Conservation (phyloP, 2,113 vertebrate species). For the Notiomystis cincta region DNA sequence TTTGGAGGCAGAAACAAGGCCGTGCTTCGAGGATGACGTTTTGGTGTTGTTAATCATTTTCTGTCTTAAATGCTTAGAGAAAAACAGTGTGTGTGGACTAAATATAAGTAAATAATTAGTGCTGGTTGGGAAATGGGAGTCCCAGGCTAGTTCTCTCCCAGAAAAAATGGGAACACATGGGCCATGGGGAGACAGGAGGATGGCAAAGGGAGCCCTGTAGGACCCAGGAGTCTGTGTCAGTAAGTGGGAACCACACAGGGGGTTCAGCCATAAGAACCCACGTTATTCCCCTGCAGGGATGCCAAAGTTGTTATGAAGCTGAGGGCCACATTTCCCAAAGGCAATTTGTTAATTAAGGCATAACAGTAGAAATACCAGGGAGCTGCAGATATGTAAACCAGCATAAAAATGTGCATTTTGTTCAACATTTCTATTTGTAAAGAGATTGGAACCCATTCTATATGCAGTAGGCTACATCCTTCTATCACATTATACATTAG, state of each 20-base stretch:
- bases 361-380: background rate
- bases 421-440: conserved; percentile 45
- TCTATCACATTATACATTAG: conserved; percentile 44
- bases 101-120: conserved; percentile 40
- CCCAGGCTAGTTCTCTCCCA: background rate
- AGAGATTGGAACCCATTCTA: background rate
- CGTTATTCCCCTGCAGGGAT: background rate
- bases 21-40: background rate
- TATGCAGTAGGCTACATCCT: background rate
- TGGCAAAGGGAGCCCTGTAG: background rate
- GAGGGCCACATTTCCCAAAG: background rate
- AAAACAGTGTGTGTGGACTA: background rate
- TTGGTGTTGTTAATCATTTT: background rate
- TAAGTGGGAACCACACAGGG: accelerated
- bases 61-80: background rate
- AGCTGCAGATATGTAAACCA: background rate
- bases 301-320: background rate
- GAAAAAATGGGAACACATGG: background rate
- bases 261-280: background rate
- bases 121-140: background rate
- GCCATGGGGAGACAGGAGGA: background rate
- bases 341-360: background rate
- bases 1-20: background rate
- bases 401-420: conserved; percentile 25
- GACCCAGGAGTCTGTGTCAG: background rate